phyloP scores from a whole-genome alignment of 1,140 invertebrate species.

The Drosophila burlai region DNA sequence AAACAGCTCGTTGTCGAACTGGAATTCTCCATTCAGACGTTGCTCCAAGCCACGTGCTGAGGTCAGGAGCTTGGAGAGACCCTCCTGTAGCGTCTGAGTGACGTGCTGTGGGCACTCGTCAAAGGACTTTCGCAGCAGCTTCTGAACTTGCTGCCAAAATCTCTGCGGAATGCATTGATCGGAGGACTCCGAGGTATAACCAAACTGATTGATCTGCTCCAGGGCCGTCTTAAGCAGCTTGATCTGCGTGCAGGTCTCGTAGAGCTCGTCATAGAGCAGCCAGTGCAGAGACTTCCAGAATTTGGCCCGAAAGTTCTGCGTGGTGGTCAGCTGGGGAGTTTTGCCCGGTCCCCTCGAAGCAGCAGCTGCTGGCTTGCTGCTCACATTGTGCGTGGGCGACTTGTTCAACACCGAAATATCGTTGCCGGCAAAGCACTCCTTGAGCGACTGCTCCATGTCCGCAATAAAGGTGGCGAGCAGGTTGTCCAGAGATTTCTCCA shows the following conservation, averaged over 20 bases:
- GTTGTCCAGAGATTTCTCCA: conserved; percentile 80
- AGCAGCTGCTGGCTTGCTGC: conserved; percentile 23
- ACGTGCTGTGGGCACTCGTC: conserved; percentile 82
- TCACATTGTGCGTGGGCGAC: conserved; percentile 45
- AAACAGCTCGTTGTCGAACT: conserved; percentile 78
- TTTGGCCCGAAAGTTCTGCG: conserved; percentile 89
- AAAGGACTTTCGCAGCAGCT: conserved; percentile 74
- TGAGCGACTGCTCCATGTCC: conserved; percentile 81
- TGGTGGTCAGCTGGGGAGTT: conserved; percentile 88
- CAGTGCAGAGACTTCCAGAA: conserved; percentile 93
- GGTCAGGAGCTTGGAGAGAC: conserved; percentile 85
- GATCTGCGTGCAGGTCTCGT: conserved; percentile 89
- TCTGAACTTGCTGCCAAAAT: conserved; percentile 74
- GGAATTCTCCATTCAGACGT: conserved; percentile 67
- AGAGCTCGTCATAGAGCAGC: conserved; percentile 90
- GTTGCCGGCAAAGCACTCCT: conserved; percentile 84
- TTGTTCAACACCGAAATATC: conserved; percentile 79
- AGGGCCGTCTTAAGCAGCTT: conserved; percentile 82
- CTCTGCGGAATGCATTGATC: conserved; percentile 70
- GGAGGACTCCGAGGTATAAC: conserved; percentile 58
- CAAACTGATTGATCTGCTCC: conserved; percentile 78
- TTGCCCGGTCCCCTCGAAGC: conserved; percentile 88
- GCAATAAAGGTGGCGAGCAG: conserved; percentile 75
- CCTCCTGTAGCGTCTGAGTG: conserved; percentile 86
- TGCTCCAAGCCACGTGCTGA: conserved; percentile 81